Percentiles rank a stretch among this genome's conserved stretches.
These are phyloP conservation scores for Polylopha cassiicola DNA, from an alignment of 2,888 invertebrate species.

Conservation along the genomic window DNA sequence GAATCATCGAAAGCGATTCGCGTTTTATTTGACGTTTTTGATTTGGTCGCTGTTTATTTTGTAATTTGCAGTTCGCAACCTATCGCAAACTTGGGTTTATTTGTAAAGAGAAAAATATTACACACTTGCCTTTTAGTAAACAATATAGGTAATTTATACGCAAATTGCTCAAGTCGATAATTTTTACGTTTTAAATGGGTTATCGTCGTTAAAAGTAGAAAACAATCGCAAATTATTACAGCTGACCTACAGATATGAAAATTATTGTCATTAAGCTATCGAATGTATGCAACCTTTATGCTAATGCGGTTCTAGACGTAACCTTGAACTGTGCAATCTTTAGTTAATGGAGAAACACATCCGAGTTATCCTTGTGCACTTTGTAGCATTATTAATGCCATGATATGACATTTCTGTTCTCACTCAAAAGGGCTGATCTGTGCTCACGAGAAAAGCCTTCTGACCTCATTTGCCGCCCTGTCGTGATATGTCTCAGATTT, in stretches of 20 bases:
- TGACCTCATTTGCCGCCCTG: constrained; percentile 40
- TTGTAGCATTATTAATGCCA: constrained; percentile 41
- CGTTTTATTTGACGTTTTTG: constrained; percentile 2
- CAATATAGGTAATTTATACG: neutral
- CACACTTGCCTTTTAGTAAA: too few relatives aligned
- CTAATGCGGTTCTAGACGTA: constrained; percentile 7
- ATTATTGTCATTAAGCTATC: constrained; percentile 9
- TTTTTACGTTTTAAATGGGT: neutral
- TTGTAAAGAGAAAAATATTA: too few relatives aligned
- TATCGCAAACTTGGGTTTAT: too few relatives aligned
- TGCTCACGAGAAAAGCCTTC: constrained; percentile 32
- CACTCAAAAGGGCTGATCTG: constrained; percentile 34
- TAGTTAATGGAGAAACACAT: constrained; percentile 14
- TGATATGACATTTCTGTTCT: constrained; percentile 56
- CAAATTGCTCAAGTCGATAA: neutral
- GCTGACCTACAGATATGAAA: constrained; percentile 11
- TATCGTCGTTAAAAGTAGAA: neutral
- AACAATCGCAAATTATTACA: constrained; percentile 10
- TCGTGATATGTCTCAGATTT: constrained; percentile 51
- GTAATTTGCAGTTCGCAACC: too few relatives aligned
- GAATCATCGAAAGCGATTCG: constrained; percentile 9
- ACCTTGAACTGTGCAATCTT: constrained; percentile 13
- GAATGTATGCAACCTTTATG: constrained; percentile 5
- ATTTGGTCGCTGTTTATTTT: neutral
- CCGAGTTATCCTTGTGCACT: neutral